Evolutionary conservation across 2,113 vertebrate genomes (phyloP).

Genomic region (Anhinga rufa): DNA sequence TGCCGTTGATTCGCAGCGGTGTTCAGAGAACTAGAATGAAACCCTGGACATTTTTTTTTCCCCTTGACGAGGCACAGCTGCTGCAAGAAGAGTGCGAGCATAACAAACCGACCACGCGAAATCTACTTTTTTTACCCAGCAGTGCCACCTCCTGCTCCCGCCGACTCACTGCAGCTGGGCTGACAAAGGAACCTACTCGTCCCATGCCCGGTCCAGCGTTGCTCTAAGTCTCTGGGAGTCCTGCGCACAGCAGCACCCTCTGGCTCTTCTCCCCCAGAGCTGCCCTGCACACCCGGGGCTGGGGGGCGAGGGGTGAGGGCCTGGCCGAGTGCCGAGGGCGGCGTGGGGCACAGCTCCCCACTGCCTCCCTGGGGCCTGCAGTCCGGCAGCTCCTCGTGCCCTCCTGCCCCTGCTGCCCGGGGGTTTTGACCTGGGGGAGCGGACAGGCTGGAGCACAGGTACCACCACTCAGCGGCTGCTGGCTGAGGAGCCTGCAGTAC

Average conservation of each 20-base stretch:
- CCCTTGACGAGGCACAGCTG: background rate
- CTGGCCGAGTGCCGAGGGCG: background rate
- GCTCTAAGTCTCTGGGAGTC: background rate
- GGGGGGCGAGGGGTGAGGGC: background rate
- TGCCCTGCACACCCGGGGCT: background rate
- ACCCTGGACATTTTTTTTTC: background rate
- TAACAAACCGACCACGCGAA: fast-evolving
- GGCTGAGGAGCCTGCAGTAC: background rate
- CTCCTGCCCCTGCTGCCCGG: background rate
- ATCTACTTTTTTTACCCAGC: background rate
- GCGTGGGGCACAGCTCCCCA: background rate
- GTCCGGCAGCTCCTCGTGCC: background rate
- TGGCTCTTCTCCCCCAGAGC: no score
- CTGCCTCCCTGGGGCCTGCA: background rate
- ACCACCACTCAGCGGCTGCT: background rate
- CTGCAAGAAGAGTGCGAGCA: fast-evolving
- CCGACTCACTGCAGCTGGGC: background rate
- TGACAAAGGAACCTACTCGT: no score
- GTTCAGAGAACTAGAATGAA: background rate
- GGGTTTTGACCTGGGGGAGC: background rate
- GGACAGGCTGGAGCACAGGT: background rate
- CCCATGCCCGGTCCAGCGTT: background rate
- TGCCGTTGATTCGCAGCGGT: fast-evolving
- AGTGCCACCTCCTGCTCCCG: background rate
- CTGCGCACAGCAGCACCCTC: background rate